A percentile compares a stretch with the other conserved stretches of the same genome.
phyloP scores from a whole-genome alignment of 2,797 vertebrate genomes.

The Botia almorhae region DNA sequence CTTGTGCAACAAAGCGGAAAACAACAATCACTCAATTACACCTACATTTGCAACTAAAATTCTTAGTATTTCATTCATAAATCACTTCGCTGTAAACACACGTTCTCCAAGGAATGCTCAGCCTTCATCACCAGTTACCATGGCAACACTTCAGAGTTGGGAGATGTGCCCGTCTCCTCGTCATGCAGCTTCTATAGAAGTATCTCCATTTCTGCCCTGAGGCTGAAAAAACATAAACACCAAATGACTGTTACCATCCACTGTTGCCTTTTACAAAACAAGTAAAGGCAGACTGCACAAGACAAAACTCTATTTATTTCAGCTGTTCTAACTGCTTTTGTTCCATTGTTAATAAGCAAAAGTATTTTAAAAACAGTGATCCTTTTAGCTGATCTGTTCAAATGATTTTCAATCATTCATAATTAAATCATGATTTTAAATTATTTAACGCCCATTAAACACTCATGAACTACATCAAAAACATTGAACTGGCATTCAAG shows the following conservation, averaged over 20 bases:
- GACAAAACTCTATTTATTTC: background rate
- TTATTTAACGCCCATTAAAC: no score
- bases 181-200: constrained; percentile 85
- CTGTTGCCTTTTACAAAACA: no score
- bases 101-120: constrained; percentile 31
- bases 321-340: background rate
- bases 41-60: background rate
- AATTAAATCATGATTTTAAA: no score
- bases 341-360: background rate
- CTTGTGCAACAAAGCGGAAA: constrained; percentile 9
- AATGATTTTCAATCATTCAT: no score
- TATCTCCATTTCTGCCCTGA: constrained; percentile 88
- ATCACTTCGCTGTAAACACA: constrained; percentile 29
- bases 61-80: constrained; percentile 10
- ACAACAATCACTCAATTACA: background rate
- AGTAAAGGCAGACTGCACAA: background rate
- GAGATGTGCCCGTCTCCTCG: constrained; percentile 8
- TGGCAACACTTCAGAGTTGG: background rate
- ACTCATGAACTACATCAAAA: no score
- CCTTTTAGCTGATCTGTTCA: no score
- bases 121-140: constrained; percentile 19
- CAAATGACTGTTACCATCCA: background rate
- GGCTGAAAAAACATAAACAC: constrained; percentile 78
- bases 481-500: no score
- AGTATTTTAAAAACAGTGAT: background rate